These are phyloP conservation scores for Mystacornis crossleyi DNA, from an alignment of 2,113 vertebrate species.

Conservation along the genomic window DNA sequence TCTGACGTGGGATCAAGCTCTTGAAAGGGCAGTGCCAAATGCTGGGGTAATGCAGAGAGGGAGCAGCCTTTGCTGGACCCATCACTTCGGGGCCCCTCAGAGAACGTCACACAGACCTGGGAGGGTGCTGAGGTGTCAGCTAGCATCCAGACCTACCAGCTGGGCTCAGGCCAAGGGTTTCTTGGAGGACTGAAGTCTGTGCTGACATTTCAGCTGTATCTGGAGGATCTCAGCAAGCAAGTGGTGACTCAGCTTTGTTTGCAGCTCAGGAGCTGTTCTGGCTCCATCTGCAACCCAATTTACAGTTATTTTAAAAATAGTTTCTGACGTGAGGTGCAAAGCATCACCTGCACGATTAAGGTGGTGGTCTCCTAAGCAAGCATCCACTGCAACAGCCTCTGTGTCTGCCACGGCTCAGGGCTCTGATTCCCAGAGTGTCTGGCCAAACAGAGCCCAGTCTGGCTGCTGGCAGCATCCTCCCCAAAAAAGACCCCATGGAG, in stretches of 20 bases:
- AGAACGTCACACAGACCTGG: too few species aligned
- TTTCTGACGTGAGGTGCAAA: background rate
- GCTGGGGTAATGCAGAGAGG: background rate
- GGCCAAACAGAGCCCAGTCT: background rate
- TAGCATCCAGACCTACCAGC: fast-evolving
- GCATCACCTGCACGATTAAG: background rate
- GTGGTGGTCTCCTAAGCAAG: background rate
- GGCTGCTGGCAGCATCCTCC: background rate
- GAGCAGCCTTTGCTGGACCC: background rate
- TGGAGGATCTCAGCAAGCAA: background rate
- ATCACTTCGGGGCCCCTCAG: too few species aligned
- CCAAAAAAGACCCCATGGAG: background rate
- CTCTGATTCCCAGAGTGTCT: fast-evolving
- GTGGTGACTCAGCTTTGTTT: background rate
- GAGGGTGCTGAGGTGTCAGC: background rate
- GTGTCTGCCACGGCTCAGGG: background rate
- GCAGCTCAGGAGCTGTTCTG: background rate
- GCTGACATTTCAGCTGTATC: background rate
- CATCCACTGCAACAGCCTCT: background rate
- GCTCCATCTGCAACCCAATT: background rate
- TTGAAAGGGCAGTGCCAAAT: background rate
- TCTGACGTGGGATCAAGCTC: background rate
- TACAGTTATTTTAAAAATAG: background rate
- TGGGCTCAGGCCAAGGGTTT: background rate
- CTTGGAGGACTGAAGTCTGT: fast-evolving